Evolutionary conservation across 2,113 vertebrate genomes (phyloP).

Genomic region (Microcebus ravelobensis): DNA sequence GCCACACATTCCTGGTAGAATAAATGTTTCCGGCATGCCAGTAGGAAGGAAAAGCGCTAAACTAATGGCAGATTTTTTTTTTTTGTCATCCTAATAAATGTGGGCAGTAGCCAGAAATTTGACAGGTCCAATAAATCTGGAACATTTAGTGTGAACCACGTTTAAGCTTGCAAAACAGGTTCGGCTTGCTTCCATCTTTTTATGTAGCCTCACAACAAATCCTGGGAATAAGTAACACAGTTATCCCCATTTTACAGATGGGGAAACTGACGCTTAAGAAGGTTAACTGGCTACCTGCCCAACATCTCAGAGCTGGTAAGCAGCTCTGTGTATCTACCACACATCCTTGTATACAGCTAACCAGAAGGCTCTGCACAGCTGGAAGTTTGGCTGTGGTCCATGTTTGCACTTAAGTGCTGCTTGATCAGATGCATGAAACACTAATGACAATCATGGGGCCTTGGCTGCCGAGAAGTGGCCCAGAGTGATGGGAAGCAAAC

Average conservation of each 20-base stretch:
- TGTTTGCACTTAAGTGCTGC: constrained; percentile 74
- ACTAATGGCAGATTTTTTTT: neutral
- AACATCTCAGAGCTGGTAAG: too few species aligned
- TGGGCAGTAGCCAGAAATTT: neutral
- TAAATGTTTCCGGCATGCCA: neutral
- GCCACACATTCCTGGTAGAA: neutral
- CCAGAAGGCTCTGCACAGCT: constrained; percentile 32
- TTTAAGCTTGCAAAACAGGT: neutral
- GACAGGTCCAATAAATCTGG: neutral
- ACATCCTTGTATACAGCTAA: neutral
- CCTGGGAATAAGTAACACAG: too few species aligned
- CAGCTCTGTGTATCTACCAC: too few species aligned
- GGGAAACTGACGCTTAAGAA: too few species aligned
- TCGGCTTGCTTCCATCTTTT: neutral
- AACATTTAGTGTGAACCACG: neutral
- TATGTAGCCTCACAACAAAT: neutral
- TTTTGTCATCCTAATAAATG: neutral
- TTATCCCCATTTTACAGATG: too few species aligned
- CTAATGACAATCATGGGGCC: constrained; percentile 70
- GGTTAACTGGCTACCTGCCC: too few species aligned
- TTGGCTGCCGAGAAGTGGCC: constrained; percentile 63
- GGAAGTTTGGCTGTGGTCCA: constrained; percentile 74
- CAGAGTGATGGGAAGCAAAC: constrained; percentile 37
- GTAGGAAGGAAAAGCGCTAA: neutral
- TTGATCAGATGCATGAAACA: constrained; percentile 27